These are phyloP conservation scores for Aphelinus certus DNA, from an alignment of 1,140 invertebrate genomes.

Conservation along the genomic window DNA sequence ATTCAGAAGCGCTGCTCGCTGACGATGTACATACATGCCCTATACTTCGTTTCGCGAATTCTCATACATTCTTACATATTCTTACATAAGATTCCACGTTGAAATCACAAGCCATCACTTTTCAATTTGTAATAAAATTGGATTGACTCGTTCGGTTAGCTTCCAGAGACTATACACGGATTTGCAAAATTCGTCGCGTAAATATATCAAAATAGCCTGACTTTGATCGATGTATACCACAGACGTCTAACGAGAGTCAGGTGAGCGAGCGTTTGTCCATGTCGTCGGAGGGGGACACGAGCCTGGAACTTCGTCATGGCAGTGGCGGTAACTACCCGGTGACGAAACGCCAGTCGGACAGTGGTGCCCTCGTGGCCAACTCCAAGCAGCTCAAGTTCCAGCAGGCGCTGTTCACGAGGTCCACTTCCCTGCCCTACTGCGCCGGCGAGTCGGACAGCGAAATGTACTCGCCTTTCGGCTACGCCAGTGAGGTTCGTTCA, in stretches of 20 bases:
- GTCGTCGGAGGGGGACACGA: slow-evolving; percentile 70
- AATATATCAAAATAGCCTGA: no score
- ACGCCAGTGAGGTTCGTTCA: slow-evolving; percentile 67
- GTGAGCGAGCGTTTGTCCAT: slow-evolving; percentile 76
- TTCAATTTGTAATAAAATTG: no score
- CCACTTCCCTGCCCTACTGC: slow-evolving; percentile 79
- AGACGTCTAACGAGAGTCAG: slow-evolving; percentile 62
- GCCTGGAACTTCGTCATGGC: slow-evolving; percentile 57
- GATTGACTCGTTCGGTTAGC: no score
- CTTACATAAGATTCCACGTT: no score
- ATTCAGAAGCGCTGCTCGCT: no score
- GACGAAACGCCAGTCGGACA: slow-evolving; percentile 65
- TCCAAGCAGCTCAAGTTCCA: slow-evolving; percentile 57
- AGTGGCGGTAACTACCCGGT: slow-evolving; percentile 49
- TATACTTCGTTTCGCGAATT: no score
- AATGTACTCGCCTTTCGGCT: slow-evolving; percentile 81
- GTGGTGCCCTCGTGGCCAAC: slow-evolving; percentile 61
- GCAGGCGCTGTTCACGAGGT: slow-evolving; percentile 62
- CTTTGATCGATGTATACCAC: neutral
- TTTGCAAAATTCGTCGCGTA: no score
- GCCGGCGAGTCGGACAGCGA: slow-evolving; percentile 80
- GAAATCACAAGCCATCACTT: no score
- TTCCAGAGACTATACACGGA: no score
- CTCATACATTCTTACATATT: no score
- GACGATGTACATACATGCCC: no score